These are phyloP conservation scores for Azorinus chamasolen DNA, from an alignment of 2,888 invertebrate species.

Conservation along the genomic window DNA sequence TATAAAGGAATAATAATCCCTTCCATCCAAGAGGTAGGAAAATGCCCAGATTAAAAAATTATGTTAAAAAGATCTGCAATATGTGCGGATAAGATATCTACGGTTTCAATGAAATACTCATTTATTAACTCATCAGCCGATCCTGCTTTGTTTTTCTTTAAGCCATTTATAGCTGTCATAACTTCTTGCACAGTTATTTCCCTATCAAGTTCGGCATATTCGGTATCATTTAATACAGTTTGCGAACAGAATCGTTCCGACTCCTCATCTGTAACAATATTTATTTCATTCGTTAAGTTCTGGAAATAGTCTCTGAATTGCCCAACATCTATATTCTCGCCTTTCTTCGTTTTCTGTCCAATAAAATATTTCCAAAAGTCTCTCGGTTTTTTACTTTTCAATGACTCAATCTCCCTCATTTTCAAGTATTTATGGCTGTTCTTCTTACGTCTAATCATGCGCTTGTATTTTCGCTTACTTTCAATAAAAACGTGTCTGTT, in stretches of 20 bases:
- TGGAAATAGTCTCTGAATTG: slow-evolving; percentile 19
- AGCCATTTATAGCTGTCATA: not conserved
- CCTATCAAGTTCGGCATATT: slow-evolving; percentile 22
- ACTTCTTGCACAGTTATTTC: slow-evolving; percentile 16
- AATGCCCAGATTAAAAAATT: slow-evolving; percentile 31
- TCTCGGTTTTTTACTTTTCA: no score
- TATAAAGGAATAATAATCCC: slow-evolving; percentile 34
- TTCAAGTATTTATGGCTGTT: no score
- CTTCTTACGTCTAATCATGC: no score
- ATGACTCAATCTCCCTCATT: no score
- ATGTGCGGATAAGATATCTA: slow-evolving; percentile 30
- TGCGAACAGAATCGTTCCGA: slow-evolving; percentile 7
- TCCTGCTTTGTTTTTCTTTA: slow-evolving; percentile 18
- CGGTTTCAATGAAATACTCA: slow-evolving; percentile 31
- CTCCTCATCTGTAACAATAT: not conserved
- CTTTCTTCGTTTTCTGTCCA: no score
- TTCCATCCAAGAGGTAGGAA: slow-evolving; percentile 26
- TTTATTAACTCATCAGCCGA: slow-evolving; percentile 16
- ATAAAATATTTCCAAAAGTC: no score
- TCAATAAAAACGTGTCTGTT: no score
- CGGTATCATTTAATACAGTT: slow-evolving; percentile 11
- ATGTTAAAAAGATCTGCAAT: slow-evolving; percentile 28
- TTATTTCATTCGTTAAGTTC: slow-evolving; percentile 1
- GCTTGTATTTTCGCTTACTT: no score
- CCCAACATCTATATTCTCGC: slow-evolving; percentile 1